Percentiles rank a stretch among this genome's conserved stretches.
These are phyloP conservation scores for Phalacrocorax pelagicus DNA, from an alignment of 2,113 vertebrate species.

Conservation along the genomic window DNA sequence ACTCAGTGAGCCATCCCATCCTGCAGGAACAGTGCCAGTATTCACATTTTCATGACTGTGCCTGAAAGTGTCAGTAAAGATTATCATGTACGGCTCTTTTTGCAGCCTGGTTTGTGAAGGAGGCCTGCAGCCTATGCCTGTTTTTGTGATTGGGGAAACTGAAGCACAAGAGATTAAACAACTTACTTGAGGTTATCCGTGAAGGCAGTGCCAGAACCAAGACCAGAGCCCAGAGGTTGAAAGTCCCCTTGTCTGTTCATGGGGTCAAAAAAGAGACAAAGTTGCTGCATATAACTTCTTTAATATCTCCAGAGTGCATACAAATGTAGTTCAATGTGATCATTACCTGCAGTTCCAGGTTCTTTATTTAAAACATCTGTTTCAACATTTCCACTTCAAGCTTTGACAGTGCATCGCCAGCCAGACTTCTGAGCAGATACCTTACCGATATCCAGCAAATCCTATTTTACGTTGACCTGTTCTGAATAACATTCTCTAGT, in stretches of 20 bases:
- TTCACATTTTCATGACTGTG: neutral
- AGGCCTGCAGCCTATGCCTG: neutral
- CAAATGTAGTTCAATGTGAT: accelerated
- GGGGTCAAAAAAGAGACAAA: neutral
- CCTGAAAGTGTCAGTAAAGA: neutral
- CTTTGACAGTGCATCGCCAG: neutral
- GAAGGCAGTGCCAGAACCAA: neutral
- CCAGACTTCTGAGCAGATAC: neutral
- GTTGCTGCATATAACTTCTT: neutral
- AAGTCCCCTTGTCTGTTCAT: neutral
- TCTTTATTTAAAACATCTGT: neutral
- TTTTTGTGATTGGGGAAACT: neutral
- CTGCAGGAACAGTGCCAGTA: neutral
- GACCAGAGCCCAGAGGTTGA: neutral
- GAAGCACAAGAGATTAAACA: neutral
- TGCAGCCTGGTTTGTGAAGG: neutral
- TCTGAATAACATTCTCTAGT: neutral
- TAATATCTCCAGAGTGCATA: neutral
- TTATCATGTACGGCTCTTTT: neutral
- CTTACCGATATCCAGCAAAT: neutral
- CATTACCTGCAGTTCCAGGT: neutral
- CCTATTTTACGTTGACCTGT: neutral
- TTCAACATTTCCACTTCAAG: neutral
- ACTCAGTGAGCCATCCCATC: accelerated
- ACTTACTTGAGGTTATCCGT: neutral